Conservation (phyloP, 2,797 vertebrate genomes). For the Gadopsis marmoratus region DNA sequence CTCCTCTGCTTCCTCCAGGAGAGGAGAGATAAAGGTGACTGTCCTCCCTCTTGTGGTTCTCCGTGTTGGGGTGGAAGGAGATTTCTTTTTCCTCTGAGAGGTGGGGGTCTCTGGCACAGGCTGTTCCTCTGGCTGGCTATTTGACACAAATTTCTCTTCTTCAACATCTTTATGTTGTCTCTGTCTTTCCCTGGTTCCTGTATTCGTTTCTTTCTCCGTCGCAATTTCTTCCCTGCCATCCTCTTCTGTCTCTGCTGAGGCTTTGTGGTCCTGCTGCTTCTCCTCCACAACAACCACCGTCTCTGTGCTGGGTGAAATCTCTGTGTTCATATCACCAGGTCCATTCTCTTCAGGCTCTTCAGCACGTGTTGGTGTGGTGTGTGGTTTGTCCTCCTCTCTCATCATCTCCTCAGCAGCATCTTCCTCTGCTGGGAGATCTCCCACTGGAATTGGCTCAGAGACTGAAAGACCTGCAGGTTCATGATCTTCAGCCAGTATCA, state of each 20-base stretch:
- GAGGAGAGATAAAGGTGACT: slow-evolving; percentile 67
- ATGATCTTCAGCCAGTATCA: slow-evolving; percentile 24
- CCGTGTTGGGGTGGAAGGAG: slow-evolving; percentile 67
- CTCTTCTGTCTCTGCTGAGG: slow-evolving; percentile 21
- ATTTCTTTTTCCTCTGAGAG: slow-evolving; percentile 54
- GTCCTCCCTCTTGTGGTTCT: slow-evolving; percentile 65
- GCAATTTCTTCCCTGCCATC: slow-evolving; percentile 10
- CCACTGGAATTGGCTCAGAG: slow-evolving; percentile 16
- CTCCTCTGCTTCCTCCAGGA: slow-evolving; percentile 58
- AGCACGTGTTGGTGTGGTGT: background rate
- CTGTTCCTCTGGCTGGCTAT: slow-evolving; percentile 35
- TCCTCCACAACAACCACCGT: background rate
- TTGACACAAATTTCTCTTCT: slow-evolving; percentile 19
- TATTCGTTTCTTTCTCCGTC: slow-evolving; percentile 9
- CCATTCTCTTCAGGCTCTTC: slow-evolving; percentile 52
- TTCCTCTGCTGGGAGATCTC: slow-evolving; percentile 5
- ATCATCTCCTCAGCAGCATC: slow-evolving; percentile 29
- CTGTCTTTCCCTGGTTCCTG: background rate
- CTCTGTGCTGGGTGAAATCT: slow-evolving; percentile 14
- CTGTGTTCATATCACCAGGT: slow-evolving; percentile 6
- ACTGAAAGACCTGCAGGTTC: background rate
- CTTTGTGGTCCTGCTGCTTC: background rate
- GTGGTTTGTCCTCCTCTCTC: background rate
- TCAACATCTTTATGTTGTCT: slow-evolving; percentile 16
- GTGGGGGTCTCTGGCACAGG: slow-evolving; percentile 33